Base-by-base conservation (phyloP, 2,888 invertebrate genomes). In the Colostygia pectinataria region DNA sequence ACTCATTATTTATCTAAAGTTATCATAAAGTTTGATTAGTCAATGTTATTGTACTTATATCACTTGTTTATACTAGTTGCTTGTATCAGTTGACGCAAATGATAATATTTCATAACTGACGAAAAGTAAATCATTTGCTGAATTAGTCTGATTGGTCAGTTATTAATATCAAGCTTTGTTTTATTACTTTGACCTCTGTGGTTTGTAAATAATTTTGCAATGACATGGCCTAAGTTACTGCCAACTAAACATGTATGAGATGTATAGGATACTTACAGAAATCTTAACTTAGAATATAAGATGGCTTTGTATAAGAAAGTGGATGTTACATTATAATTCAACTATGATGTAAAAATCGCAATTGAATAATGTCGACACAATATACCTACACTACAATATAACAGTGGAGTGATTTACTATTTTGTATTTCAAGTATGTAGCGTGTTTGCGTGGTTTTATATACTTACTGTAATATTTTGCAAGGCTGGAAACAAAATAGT, bases 401-500 rank as follows among this genome's bases (percentile, higher is more conserved):
- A 24, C 20, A 32, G n/a, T n/a, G 7, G 13, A 34, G 59, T 71
- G 64, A 65, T 54, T 68, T 70, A 74, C 51, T 53, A 40, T 49
- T 73, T 57, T 41, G 65, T 61, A 57, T 67, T 63, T n/a, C n/a
- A n/a, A n/a, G 61, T 65, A 63, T 71, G 64, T 57, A 61, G 59
- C 62, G 63, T 69, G 64, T 65, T 70, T 63, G 64, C 60, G 65
- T 66, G 66, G 64, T 66, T 63, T 65, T 71, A 65, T 62, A 63
- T 57, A 29, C n/a, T 1, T 25, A 61, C 58, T 57, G 44, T 59
- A 63, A 61, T 68, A 70, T 66, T 69, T 64, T 65, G 57, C 72
- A 73, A 80, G 80, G 79, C 71, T 73, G 65, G 70, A 69, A 66
- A 65, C 63, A 63, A 67, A 69, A 69, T 67, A 64, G 65, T 62